Percentiles rank a stretch among this genome's conserved stretches.
Evolutionary conservation across 2,888 invertebrate genomes (phyloP).

Genomic region (Eilema griseolum): DNA sequence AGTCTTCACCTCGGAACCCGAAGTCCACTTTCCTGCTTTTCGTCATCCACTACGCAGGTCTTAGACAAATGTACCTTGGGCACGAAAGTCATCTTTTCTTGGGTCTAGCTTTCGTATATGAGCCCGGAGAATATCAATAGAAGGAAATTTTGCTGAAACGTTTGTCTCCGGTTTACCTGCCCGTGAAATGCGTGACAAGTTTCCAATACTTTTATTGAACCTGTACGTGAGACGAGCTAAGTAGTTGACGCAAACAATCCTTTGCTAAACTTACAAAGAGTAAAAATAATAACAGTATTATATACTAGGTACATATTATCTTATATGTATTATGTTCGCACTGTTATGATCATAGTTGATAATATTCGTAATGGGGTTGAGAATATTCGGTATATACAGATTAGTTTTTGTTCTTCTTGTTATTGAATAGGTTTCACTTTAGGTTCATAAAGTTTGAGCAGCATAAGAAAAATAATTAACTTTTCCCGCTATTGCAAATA

Average conservation of each 20-base stretch:
- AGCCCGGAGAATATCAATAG: not conserved
- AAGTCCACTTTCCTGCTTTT: too few species aligned
- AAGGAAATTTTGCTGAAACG: not conserved
- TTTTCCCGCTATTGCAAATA: too few species aligned
- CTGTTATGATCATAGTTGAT: slow-evolving; percentile 15
- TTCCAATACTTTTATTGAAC: slow-evolving; percentile 16
- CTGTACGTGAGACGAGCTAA: slow-evolving; percentile 27
- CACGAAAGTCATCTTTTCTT: too few species aligned
- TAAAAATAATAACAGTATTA: slow-evolving; percentile 1
- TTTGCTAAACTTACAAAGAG: slow-evolving; percentile 19
- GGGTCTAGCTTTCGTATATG: too few species aligned
- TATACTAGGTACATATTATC: not conserved
- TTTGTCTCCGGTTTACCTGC: not conserved
- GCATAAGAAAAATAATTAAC: too few species aligned
- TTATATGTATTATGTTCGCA: not conserved
- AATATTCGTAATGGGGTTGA: slow-evolving; percentile 22
- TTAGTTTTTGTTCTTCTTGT: slow-evolving; percentile 9
- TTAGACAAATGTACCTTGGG: too few species aligned
- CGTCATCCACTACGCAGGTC: too few species aligned
- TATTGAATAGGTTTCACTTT: not conserved
- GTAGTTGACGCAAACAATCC: slow-evolving; percentile 45
- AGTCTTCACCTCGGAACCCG: too few species aligned
- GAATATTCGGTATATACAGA: not conserved
- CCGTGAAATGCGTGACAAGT: slow-evolving; percentile 17
- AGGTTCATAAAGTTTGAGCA: not conserved